Evolutionary conservation across 2,113 vertebrate species (phyloP).

Genomic region (Syngnathus floridae): DNA sequence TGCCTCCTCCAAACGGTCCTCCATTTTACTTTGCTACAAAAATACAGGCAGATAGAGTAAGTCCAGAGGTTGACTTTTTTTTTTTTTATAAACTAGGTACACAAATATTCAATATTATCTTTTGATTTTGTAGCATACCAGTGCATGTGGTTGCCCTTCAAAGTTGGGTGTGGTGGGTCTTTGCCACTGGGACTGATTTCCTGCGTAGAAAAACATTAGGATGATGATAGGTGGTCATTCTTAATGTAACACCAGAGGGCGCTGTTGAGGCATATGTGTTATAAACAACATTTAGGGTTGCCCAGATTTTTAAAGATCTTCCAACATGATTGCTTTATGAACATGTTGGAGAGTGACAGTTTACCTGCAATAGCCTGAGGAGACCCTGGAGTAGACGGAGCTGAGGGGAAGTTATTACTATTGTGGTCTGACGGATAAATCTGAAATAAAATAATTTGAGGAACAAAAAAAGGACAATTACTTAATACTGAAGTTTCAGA

Average conservation of each 20-base stretch:
- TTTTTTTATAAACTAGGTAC: neutral
- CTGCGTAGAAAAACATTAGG: constrained; percentile 34
- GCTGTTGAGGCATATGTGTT: constrained; percentile 35
- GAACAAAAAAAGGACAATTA: neutral
- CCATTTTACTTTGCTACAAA: constrained; percentile 88
- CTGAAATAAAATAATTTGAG: constrained; percentile 56
- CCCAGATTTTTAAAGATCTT: neutral
- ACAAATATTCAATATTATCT: neutral
- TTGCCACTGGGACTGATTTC: constrained; percentile 90
- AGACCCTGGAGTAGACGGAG: constrained; percentile 91
- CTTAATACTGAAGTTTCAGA: neutral
- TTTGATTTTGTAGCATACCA: constrained; percentile 72
- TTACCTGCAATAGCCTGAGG: constrained; percentile 91
- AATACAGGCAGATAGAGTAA: neutral
- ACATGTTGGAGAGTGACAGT: neutral
- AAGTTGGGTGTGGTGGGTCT: constrained; percentile 86
- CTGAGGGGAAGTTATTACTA: constrained; percentile 95
- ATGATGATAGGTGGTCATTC: constrained; percentile 2
- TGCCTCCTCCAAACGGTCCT: constrained; percentile 94
- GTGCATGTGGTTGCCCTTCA: constrained; percentile 84
- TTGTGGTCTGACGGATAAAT: constrained; percentile 98
- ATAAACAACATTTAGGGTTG: constrained; percentile 8
- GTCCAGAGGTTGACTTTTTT: neutral
- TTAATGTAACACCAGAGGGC: constrained; percentile 60
- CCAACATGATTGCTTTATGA: neutral